Conservation (phyloP, 2,113 vertebrate genomes). For the Nematolebias whitei region DNA sequence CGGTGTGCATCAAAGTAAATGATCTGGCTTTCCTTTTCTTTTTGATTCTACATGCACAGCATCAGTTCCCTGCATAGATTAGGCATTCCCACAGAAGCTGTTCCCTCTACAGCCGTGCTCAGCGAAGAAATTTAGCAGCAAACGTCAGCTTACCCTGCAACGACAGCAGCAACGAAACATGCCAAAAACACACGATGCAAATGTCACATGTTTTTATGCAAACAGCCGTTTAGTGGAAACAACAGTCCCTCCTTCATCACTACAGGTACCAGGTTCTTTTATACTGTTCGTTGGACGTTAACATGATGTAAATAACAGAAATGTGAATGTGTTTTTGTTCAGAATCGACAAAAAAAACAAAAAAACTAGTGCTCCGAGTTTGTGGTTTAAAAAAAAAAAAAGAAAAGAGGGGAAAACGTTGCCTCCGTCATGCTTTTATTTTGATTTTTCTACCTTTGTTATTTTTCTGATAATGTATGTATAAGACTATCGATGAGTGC, state of each 20-base stretch:
- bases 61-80: slow-evolving; percentile 21
- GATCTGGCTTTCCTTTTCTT: too few species aligned
- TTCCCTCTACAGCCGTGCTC: slow-evolving; percentile 34
- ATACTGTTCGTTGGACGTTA: slow-evolving; percentile 66
- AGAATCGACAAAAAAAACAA: slow-evolving; percentile 69
- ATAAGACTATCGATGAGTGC: slow-evolving; percentile 71
- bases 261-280: slow-evolving; percentile 76
- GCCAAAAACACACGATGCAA: slow-evolving; percentile 73
- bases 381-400: slow-evolving; percentile 64
- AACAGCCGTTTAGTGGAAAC: slow-evolving; percentile 59
- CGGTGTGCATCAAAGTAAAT: too few species aligned
- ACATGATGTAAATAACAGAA: slow-evolving; percentile 80
- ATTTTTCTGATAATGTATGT: slow-evolving; percentile 63
- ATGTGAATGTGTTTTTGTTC: slow-evolving; percentile 83
- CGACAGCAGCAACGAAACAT: slow-evolving; percentile 36
- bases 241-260: slow-evolving; percentile 62
- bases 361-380: slow-evolving; percentile 76
- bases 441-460: slow-evolving; percentile 60
- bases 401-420: too few species aligned
- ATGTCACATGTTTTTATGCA: slow-evolving; percentile 53
- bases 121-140: slow-evolving; percentile 35
- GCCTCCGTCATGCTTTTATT: slow-evolving; percentile 73
- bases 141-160: slow-evolving; percentile 38
- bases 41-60: neutral
- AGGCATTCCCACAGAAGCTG: slow-evolving; percentile 63